Evolutionary conservation across 1,140 invertebrate species (phyloP), one percentile per base, ranked within the genome.

Genomic region (Trachymyrmex cornetzi): DNA sequence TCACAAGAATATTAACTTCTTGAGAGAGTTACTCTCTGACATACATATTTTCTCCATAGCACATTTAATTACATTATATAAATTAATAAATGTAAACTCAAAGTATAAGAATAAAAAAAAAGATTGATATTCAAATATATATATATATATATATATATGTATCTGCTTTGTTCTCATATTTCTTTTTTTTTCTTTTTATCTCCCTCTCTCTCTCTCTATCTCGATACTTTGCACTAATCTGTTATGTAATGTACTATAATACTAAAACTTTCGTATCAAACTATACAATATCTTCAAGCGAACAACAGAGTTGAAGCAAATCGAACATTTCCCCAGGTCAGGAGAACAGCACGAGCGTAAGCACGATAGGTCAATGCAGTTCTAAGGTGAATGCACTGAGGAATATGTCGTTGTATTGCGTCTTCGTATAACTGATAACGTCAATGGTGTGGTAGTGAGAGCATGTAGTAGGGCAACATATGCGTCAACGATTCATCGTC

Each of bases 281-380:
- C 14, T 16, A n/a, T 24, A 55, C 24, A 59, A 82, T 72, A 59
- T 48, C 34, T 55, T 82, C 12, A 9, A 34, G 34, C 19, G 24
- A 63, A 75, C 80, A 63, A 61, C 12, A 14, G 66, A 86, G 88
- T 92, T 93, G 88, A 89, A 91, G 92, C 92, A 90, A 89, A 90
- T 92, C 87, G 71, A 89, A 91, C 91, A 91, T 92, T 93, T 92
- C 89, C 87, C 61, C 59, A 92, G 91, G 88, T 87, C 92, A 93
- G 92, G 92, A 92, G 92, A 93, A 64, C 91, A 93, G 87, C 89
- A 93, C 61, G 84, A 85, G 87, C 74, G 88, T 91, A 74, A 81
- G 71, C 53, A 38, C 55, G 66, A 77, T 84, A 89, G 88, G 77
- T 84, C 57, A 77, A 53, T 44, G 30, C 53, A 79, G 64, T 72